Percentiles rank a stretch among this genome's conserved stretches.
Evolutionary conservation across 92 coral and sea anemone species (phyloP).

Genomic region (Parazoanthus atlanticus): DNA sequence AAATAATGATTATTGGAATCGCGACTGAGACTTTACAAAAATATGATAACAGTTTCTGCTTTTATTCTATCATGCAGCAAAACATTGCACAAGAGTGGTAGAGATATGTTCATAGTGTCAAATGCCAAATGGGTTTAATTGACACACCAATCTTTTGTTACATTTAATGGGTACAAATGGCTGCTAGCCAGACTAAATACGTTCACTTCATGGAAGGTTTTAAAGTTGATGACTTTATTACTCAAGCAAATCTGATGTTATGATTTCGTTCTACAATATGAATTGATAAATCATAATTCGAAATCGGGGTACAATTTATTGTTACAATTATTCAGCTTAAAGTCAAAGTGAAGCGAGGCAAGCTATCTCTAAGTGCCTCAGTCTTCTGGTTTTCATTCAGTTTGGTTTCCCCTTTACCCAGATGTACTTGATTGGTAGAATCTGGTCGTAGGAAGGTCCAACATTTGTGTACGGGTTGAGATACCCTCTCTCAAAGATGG

Average conservation of each 20-base stretch:
- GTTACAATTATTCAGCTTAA: neutral
- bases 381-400: neutral
- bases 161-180: neutral
- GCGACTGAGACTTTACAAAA: too few species aligned
- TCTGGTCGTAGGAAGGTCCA: slow-evolving; percentile 5
- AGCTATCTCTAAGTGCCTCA: too few species aligned
- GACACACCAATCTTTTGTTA: neutral
- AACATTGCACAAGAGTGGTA: too few species aligned
- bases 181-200: neutral
- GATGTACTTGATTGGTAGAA: neutral
- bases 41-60: too few species aligned
- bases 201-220: neutral
- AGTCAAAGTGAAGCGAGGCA: neutral
- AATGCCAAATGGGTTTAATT: neutral
- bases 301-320: neutral
- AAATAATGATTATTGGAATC: too few species aligned
- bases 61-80: too few species aligned
- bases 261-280: too few species aligned
- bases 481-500: slow-evolving; percentile 8
- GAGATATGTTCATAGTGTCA: too few species aligned
- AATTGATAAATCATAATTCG: too few species aligned
- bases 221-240: neutral
- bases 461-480: neutral
- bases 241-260: neutral
- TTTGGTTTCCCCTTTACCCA: slow-evolving; percentile 1